A percentile compares a stretch with the other conserved stretches of the same genome.
Conservation (phyloP, 2,797 vertebrate species). For the Tympanoctomys barrerae region DNA sequence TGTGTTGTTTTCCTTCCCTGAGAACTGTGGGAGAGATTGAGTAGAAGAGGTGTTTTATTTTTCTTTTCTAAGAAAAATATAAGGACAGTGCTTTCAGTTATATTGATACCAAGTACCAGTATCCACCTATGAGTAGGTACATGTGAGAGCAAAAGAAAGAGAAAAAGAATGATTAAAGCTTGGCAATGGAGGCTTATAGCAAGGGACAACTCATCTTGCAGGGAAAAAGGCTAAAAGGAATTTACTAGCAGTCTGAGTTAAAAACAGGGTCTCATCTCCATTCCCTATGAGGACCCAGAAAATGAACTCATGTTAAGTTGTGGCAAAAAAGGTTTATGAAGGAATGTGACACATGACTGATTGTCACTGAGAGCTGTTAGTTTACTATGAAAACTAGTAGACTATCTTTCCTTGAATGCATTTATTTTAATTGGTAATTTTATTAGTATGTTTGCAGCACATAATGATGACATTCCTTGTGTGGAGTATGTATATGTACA, state of each 20-base stretch:
- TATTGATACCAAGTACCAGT: slow-evolving; percentile 19
- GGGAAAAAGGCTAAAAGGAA: not conserved
- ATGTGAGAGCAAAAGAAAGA: not conserved
- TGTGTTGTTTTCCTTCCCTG: not conserved
- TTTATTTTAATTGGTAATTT: not conserved
- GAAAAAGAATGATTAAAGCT: not conserved
- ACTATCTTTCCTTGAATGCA: not conserved
- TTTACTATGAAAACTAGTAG: slow-evolving; percentile 30
- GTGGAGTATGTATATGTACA: too few species aligned
- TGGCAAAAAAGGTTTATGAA: slow-evolving; percentile 41
- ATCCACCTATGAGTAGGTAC: not conserved
- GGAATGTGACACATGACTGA: not conserved
- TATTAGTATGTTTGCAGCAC: not conserved
- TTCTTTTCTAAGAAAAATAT: slow-evolving; percentile 22
- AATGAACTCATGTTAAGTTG: slow-evolving; percentile 4
- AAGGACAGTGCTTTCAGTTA: slow-evolving; percentile 30
- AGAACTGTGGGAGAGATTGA: not conserved
- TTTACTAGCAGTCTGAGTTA: not conserved
- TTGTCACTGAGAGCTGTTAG: slow-evolving; percentile 31
- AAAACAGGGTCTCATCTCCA: not conserved
- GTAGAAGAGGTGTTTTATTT: slow-evolving; percentile 7
- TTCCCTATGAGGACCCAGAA: slow-evolving; percentile 26
- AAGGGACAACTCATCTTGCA: not conserved
- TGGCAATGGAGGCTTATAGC: not conserved
- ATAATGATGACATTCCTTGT: not conserved